Evolutionary conservation across 2,113 vertebrate species (phyloP).

Genomic region (Anoplopoma fimbria): DNA sequence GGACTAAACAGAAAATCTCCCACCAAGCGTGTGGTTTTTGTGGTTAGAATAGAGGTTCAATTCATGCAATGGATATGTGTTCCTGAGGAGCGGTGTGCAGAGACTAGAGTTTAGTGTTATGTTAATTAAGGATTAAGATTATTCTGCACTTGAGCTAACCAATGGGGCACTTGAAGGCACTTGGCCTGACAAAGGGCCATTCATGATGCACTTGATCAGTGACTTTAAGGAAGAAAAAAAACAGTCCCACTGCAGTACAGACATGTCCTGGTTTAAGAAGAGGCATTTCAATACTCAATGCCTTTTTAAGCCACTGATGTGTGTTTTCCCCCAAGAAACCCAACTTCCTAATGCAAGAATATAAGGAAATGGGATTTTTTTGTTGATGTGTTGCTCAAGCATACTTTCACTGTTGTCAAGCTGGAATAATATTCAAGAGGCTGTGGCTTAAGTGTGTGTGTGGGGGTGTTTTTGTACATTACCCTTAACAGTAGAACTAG

Average conservation of each 20-base stretch:
- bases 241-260: background rate
- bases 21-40: background rate
- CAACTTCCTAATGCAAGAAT: background rate
- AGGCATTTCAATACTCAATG: background rate
- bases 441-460: background rate
- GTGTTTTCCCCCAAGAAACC: background rate
- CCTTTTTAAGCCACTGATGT: background rate
- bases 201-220: background rate
- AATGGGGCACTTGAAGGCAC: background rate
- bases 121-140: background rate
- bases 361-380: background rate
- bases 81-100: background rate
- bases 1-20: background rate
- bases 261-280: background rate
- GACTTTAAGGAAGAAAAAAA: background rate
- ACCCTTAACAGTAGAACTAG: background rate
- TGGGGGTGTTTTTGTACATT: background rate
- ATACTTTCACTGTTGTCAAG: background rate
- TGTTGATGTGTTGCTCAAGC: background rate
- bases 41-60: background rate
- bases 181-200: background rate
- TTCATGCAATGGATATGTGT: background rate
- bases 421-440: constrained; percentile 1
- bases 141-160: background rate
- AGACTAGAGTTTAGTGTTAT: background rate